These are phyloP conservation scores for Calameuta pallipes DNA, from an alignment of 2,888 invertebrate genomes.

Conservation along the genomic window DNA sequence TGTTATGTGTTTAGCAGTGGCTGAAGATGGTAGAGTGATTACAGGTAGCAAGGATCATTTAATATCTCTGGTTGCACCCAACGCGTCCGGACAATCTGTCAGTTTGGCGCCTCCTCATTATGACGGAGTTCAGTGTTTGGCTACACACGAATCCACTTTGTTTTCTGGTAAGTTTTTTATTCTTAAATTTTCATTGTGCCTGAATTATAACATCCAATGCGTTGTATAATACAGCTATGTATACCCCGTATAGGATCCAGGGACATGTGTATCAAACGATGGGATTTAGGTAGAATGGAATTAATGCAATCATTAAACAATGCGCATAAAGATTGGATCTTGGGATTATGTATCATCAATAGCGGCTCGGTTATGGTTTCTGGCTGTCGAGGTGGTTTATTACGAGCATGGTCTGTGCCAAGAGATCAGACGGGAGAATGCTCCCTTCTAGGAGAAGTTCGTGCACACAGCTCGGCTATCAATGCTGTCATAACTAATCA, in stretches of 20 bases:
- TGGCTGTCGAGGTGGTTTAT: slow-evolving; percentile 81
- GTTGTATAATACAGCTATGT: neutral
- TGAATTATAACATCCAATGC: neutral
- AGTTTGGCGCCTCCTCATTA: slow-evolving; percentile 85
- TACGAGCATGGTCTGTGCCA: slow-evolving; percentile 78
- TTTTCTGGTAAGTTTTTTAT: slow-evolving; percentile 72
- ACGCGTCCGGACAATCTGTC: slow-evolving; percentile 67
- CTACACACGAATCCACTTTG: slow-evolving; percentile 74
- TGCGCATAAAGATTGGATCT: slow-evolving; percentile 90
- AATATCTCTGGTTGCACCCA: slow-evolving; percentile 65
- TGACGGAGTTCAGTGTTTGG: slow-evolving; percentile 87
- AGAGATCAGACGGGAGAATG: slow-evolving; percentile 73
- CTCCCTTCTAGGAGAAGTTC: slow-evolving; percentile 73
- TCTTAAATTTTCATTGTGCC: neutral
- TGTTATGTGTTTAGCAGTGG: slow-evolving; percentile 83
- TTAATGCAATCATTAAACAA: slow-evolving; percentile 78
- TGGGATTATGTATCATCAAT: slow-evolving; percentile 75
- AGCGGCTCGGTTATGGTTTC: slow-evolving; percentile 72
- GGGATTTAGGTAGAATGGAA: slow-evolving; percentile 75
- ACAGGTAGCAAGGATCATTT: slow-evolving; percentile 88
- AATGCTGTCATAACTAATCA: slow-evolving; percentile 77
- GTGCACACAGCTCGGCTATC: slow-evolving; percentile 76
- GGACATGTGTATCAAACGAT: slow-evolving; percentile 88
- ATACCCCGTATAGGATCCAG: slow-evolving; percentile 70
- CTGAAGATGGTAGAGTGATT: slow-evolving; percentile 75